Percentiles rank a stretch among this genome's conserved stretches.
These are phyloP conservation scores for Neocrepidodera transversa DNA, from an alignment of 2,888 invertebrate species.

Conservation along the genomic window DNA sequence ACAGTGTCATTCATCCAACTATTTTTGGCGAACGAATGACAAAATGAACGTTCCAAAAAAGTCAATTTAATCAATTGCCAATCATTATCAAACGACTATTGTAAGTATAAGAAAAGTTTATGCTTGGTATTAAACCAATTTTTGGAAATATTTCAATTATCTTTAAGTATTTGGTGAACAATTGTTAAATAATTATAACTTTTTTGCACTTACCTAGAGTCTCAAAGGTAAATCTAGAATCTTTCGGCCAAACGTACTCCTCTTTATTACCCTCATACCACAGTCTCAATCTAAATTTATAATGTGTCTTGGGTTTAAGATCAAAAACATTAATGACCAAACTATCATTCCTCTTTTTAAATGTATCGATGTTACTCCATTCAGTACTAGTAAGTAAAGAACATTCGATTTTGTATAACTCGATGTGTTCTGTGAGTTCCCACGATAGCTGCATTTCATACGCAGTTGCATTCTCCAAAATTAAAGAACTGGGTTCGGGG, in stretches of 20 bases:
- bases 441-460: constrained; percentile 73
- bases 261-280: constrained; percentile 68
- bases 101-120: too few relatives aligned
- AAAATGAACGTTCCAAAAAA: too few relatives aligned
- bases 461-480: constrained; percentile 64
- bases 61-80: too few relatives aligned
- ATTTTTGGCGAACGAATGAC: too few relatives aligned
- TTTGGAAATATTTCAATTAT: too few relatives aligned
- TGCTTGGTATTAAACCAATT: too few relatives aligned
- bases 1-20: too few relatives aligned
- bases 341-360: constrained; percentile 39
- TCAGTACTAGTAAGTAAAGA: constrained; percentile 60
- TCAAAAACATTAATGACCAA: constrained; percentile 55
- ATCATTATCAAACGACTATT: too few relatives aligned
- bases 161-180: too few relatives aligned
- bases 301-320: constrained; percentile 77
- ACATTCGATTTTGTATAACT: constrained; percentile 62
- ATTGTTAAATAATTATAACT: too few relatives aligned
- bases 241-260: constrained; percentile 75
- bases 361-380: constrained; percentile 56
- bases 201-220: constrained; percentile 78
- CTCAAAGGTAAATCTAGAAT: constrained; percentile 75
- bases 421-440: constrained; percentile 66
- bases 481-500: constrained; percentile 73
- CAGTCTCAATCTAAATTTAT: constrained; percentile 74